Evolutionary conservation across 2,113 vertebrate genomes (phyloP).

Genomic region (Oophaga pumilio): DNA sequence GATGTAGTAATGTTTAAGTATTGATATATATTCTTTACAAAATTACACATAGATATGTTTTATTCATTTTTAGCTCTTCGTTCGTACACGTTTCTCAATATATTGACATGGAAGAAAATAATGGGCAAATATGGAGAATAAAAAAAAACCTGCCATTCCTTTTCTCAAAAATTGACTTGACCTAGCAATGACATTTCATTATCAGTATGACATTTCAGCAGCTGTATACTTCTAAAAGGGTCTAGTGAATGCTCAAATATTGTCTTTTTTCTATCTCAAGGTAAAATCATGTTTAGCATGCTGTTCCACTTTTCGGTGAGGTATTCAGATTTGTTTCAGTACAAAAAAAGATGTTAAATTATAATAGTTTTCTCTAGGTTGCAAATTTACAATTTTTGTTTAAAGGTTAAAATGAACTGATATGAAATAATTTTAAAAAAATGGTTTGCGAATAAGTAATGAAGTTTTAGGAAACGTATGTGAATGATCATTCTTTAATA

Average conservation of each 20-base stretch:
- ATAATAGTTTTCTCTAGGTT: background rate
- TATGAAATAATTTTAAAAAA: background rate
- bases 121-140: slow-evolving; percentile 43
- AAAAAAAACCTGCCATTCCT: slow-evolving; percentile 21
- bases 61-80: slow-evolving; percentile 31
- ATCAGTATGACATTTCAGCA: slow-evolving; percentile 62
- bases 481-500: background rate
- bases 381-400: background rate
- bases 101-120: slow-evolving; percentile 29
- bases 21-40: slow-evolving; percentile 31
- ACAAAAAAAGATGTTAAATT: background rate
- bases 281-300: slow-evolving; percentile 39
- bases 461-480: too few species aligned
- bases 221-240: slow-evolving; percentile 54
- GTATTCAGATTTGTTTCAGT: slow-evolving; percentile 13
- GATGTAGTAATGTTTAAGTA: slow-evolving; percentile 12
- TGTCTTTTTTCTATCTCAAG: slow-evolving; percentile 35
- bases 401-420: slow-evolving; percentile 1
- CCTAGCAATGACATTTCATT: slow-evolving; percentile 64
- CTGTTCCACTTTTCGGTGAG: background rate
- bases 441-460: too few species aligned
- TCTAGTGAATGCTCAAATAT: slow-evolving; percentile 40
- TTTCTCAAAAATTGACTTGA: slow-evolving; percentile 59
- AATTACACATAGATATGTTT: slow-evolving; percentile 20
- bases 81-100: slow-evolving; percentile 14